Base-by-base conservation (phyloP, 2,888 invertebrate species). In the Byasa hedistus region DNA sequence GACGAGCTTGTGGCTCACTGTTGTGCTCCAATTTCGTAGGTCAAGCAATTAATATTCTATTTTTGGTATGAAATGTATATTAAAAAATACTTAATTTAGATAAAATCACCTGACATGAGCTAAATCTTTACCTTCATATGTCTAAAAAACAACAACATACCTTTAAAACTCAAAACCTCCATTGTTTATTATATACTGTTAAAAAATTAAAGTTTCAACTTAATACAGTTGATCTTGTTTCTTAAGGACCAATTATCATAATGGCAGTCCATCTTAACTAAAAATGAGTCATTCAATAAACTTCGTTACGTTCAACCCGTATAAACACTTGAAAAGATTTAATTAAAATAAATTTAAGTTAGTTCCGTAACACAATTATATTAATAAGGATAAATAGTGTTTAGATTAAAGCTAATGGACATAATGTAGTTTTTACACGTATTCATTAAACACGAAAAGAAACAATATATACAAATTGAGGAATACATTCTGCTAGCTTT, bases 301-400 rank as follows among this genome's bases (percentile, higher is more conserved):
- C 68, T 65, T 73, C 68, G 69, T 61, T 72, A 71, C 68, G 69
- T 70, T 72, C 70, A 71, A 71, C 76, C 78, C 78, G 75, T 79
- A 79, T 78, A 72, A 70, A 70, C 59, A 69, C 68, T 68, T 68
- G 73, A 73, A 71, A 79, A 80, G 82, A 83, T 83, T 84, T 85
- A 84, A 84, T 85, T 83, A 79, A 86, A 85, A 85, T 83, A 79
- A 86, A 85, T 85, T 82, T 80, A 83, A 82, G 71, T 70, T 70
- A 68, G 75, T 70, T 74, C 67, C 72, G 66, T 71, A 73, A 73
- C 73, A 72, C 69, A 71, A 69, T 66, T 68, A 66, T 77, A 21
- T 59, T 81, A 84, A 89, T 83, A 81, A 87, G 84, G 89, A 87
- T 83, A 78, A 86, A 89, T 89, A 82, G 81, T 79, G 72, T 73